Evolutionary conservation across 2,113 vertebrate species (phyloP).

Genomic region (Thinocorus orbignyianus): DNA sequence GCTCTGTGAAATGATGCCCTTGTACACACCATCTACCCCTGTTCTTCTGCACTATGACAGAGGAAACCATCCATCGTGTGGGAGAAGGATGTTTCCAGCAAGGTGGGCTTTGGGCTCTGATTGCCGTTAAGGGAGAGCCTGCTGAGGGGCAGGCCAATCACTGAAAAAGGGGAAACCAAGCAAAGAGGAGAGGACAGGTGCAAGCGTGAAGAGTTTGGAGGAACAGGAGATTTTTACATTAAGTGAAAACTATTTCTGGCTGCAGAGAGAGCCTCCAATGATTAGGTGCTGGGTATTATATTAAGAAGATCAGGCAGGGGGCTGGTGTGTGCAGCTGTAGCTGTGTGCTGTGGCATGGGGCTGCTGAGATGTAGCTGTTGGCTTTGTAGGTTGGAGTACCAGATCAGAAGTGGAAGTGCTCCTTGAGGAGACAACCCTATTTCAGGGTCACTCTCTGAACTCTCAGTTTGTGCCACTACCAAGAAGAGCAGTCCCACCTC

Average conservation of each 20-base stretch:
- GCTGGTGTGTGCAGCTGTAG: neutral
- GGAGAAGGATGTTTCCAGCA: neutral
- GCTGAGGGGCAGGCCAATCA: neutral
- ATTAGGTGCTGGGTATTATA: fast-evolving
- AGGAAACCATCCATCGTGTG: neutral
- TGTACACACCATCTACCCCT: neutral
- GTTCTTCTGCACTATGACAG: neutral
- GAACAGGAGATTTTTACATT: neutral
- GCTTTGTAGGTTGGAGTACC: neutral
- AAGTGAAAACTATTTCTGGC: neutral
- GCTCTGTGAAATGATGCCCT: neutral
- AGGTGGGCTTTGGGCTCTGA: neutral
- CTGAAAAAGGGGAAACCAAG: neutral
- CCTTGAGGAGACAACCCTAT: fast-evolving
- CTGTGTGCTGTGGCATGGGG: neutral
- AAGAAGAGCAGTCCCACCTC: neutral
- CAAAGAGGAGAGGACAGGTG: neutral
- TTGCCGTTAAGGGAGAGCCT: neutral
- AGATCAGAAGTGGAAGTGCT: neutral
- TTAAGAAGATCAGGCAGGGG: neutral
- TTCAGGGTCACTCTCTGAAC: neutral
- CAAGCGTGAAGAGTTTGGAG: neutral
- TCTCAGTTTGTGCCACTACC: neutral
- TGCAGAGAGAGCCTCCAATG: neutral
- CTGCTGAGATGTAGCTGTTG: neutral